These are phyloP conservation scores for Ptilodon capucinus DNA, from an alignment of 2,888 invertebrate genomes.

Conservation along the genomic window DNA sequence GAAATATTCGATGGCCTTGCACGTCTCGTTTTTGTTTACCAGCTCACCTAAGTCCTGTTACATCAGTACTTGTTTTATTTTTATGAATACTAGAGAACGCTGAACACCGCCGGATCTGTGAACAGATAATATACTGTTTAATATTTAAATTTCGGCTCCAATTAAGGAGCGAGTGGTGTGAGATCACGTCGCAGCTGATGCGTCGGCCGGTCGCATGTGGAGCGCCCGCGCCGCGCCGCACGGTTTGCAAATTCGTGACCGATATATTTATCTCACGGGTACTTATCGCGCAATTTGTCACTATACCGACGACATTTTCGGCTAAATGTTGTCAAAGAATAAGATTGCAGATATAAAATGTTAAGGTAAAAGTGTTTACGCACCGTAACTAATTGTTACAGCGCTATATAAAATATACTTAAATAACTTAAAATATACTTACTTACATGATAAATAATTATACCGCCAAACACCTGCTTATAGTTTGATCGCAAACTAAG, in stretches of 20 bases:
- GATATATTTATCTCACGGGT: conserved; percentile 47
- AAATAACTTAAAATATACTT: no score
- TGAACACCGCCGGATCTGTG: conserved; percentile 20
- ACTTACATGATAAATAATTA: no score
- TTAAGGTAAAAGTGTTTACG: background rate
- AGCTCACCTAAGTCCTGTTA: conserved; percentile 28
- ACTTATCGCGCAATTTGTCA: conserved; percentile 79
- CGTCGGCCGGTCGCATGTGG: conserved; percentile 11
- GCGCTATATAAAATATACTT: background rate
- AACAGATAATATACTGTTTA: background rate
- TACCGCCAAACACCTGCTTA: no score
- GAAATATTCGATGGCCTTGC: conserved; percentile 27
- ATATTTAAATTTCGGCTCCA: conserved; percentile 2
- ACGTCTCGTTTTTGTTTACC: conserved; percentile 27
- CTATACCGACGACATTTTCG: conserved; percentile 62
- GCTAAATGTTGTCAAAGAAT: conserved; percentile 56
- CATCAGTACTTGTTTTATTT: conserved; percentile 22
- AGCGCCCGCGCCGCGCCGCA: conserved; percentile 22
- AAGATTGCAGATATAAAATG: conserved; percentile 18
- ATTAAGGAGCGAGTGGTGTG: conserved; percentile 2
- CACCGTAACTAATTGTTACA: background rate
- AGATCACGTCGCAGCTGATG: conserved; percentile 20
- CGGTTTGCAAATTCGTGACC: conserved; percentile 48
- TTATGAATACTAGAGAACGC: conserved; percentile 13
- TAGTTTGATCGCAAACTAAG: no score